Evolutionary conservation across 2,888 invertebrate species (phyloP).

Genomic region (Leptogaster cylindrica): DNA sequence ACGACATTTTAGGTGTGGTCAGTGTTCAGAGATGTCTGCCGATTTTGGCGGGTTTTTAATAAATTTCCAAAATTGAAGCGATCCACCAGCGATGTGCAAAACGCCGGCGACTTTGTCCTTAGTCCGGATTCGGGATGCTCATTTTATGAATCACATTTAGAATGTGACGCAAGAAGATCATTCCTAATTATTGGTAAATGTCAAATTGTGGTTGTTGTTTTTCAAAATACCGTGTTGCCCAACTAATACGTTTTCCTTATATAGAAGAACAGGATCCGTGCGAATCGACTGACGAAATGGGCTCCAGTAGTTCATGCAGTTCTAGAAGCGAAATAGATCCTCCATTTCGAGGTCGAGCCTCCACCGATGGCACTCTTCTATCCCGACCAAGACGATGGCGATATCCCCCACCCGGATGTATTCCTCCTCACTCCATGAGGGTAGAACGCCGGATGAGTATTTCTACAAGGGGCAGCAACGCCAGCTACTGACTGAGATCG

Average conservation of each 20-base stretch:
- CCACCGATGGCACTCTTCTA: conserved; percentile 72
- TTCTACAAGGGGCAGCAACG: conserved; percentile 67
- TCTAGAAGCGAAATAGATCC: conserved; percentile 59
- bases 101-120: conserved; percentile 62
- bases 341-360: conserved; percentile 77
- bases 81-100: conserved; percentile 66
- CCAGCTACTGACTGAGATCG: conserved; percentile 55
- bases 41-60: conserved; percentile 76
- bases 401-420: conserved; percentile 63
- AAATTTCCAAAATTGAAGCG: conserved; percentile 71
- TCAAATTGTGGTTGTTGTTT: too few species aligned
- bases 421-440: conserved; percentile 63
- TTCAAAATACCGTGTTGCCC: too few species aligned
- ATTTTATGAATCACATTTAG: conserved; percentile 59
- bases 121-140: conserved; percentile 64
- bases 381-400: conserved; percentile 70
- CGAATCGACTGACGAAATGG: conserved; percentile 66
- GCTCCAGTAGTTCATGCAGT: conserved; percentile 60
- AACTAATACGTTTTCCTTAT: conserved; percentile 65
- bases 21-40: conserved; percentile 77
- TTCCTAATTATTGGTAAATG: conserved; percentile 56
- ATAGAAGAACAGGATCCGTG: conserved; percentile 68
- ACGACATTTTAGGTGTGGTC: conserved; percentile 68
- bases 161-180: conserved; percentile 55
- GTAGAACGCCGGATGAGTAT: conserved; percentile 78